Evolutionary conservation across 1,140 invertebrate species (phyloP).

Genomic region (Hirudo medicinalis): DNA sequence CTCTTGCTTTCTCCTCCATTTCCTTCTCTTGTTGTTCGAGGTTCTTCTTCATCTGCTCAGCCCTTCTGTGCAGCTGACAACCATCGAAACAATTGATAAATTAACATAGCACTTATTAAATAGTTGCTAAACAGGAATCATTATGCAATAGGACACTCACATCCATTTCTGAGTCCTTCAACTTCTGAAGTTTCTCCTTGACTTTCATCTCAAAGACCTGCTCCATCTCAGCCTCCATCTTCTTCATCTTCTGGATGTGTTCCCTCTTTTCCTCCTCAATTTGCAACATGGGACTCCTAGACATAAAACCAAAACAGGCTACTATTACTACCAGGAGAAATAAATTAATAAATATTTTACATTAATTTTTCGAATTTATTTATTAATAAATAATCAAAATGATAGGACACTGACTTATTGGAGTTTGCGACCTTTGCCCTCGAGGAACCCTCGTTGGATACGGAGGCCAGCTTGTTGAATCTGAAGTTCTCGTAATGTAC

Average conservation of each 20-base stretch:
- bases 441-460: conserved; percentile 32
- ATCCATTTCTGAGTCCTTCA: conserved; percentile 49
- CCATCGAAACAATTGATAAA: no score
- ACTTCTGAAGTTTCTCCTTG: conserved; percentile 40
- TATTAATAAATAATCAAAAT: no score
- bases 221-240: conserved; percentile 47
- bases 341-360: no score
- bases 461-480: conserved; percentile 38
- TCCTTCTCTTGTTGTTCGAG: conserved; percentile 65
- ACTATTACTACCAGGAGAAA: no score
- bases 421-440: conserved; percentile 18
- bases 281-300: conserved; percentile 84
- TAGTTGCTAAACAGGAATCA: no score
- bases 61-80: conserved; percentile 39
- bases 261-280: conserved; percentile 95
- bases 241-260: conserved; percentile 73
- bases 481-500: conserved; percentile 42
- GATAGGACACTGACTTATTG: no score
- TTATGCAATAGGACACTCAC: conserved; percentile 41
- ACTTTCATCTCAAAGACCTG: conserved; percentile 84
- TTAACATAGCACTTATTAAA: no score
- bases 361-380: no score
- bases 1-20: conserved; percentile 70
- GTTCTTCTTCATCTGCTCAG: conserved; percentile 41
- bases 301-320: conserved; percentile 26